Percentiles rank a stretch among this genome's conserved stretches.
These are phyloP conservation scores for Enteromius anoplus DNA, from an alignment of 2,797 vertebrate genomes.

Conservation along the genomic window DNA sequence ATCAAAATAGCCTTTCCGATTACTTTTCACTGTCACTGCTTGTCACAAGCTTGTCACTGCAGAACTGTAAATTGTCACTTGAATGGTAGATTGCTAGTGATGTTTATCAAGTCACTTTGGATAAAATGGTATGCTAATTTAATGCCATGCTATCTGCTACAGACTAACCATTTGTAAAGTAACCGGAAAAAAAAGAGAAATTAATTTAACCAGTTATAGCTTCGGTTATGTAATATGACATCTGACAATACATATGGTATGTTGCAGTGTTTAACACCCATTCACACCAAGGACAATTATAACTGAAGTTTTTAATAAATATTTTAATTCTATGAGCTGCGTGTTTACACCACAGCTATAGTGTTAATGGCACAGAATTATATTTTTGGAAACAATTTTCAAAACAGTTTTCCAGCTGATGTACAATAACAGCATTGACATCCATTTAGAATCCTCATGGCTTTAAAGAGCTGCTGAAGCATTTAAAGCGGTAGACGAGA, in stretches of 20 bases:
- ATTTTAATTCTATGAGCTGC: not conserved
- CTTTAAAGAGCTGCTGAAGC: not conserved
- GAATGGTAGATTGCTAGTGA: not conserved
- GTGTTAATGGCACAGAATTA: not conserved
- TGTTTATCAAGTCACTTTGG: not conserved
- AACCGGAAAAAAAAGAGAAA: not conserved
- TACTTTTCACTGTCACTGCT: too few relatives aligned
- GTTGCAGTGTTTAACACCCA: not conserved
- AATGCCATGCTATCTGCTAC: not conserved
- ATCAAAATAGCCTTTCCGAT: not conserved
- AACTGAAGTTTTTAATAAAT: not conserved
- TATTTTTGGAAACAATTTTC: not conserved
- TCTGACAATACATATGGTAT: not conserved
- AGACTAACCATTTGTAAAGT: not conserved
- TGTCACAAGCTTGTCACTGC: too few relatives aligned
- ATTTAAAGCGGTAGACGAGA: not conserved
- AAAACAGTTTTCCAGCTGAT: not conserved
- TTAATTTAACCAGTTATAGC: not conserved
- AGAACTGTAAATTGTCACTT: not conserved
- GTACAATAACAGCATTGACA: not conserved
- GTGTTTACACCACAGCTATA: not conserved
- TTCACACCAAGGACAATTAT: not conserved
- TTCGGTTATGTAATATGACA: not conserved
- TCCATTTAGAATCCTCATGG: not conserved
- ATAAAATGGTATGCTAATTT: not conserved